Percentiles rank a stretch among this genome's conserved stretches.
Evolutionary conservation across 2,888 invertebrate species (phyloP).

Genomic region (Minunthozetes semirufus): DNA sequence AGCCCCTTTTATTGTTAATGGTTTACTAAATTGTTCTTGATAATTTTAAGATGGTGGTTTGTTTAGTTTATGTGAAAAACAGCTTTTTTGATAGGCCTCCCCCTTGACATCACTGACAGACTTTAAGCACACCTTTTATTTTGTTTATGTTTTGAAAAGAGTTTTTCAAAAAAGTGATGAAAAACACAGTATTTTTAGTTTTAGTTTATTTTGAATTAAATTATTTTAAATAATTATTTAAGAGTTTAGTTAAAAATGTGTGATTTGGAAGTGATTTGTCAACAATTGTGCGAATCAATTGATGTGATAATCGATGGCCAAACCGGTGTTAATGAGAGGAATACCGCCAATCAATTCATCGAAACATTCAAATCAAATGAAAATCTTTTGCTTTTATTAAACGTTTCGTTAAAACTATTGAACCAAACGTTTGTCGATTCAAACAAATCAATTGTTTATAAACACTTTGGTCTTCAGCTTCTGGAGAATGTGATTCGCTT

Average conservation of each 20-base stretch:
- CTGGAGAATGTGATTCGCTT: constrained; percentile 86
- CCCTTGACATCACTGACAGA: too few species aligned
- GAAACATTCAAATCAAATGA: constrained; percentile 15
- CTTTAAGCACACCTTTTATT: too few species aligned
- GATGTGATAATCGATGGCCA: constrained; percentile 1
- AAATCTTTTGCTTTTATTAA: constrained; percentile 8
- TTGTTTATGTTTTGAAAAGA: too few species aligned
- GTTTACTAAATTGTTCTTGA: too few species aligned
- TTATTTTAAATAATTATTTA: too few species aligned
- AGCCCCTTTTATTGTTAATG: too few species aligned
- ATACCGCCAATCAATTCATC: constrained; percentile 14
- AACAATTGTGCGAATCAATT: constrained; percentile 23
- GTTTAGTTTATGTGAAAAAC: too few species aligned
- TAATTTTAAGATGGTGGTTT: too few species aligned
- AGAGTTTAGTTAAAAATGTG: background rate
- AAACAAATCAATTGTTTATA: constrained; percentile 16
- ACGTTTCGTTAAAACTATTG: constrained; percentile 12
- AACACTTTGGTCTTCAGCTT: constrained; percentile 80
- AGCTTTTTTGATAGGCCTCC: too few species aligned
- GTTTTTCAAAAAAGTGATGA: too few species aligned
- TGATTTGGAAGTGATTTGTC: constrained; percentile 1
- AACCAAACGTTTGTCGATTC: background rate
- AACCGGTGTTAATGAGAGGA: background rate
- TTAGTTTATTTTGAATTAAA: too few species aligned
- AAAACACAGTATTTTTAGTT: too few species aligned